Percentiles rank a stretch among this genome's conserved stretches.
These are phyloP conservation scores for Ramphastos sulfuratus DNA, from an alignment of 2,113 vertebrate species.

Conservation along the genomic window DNA sequence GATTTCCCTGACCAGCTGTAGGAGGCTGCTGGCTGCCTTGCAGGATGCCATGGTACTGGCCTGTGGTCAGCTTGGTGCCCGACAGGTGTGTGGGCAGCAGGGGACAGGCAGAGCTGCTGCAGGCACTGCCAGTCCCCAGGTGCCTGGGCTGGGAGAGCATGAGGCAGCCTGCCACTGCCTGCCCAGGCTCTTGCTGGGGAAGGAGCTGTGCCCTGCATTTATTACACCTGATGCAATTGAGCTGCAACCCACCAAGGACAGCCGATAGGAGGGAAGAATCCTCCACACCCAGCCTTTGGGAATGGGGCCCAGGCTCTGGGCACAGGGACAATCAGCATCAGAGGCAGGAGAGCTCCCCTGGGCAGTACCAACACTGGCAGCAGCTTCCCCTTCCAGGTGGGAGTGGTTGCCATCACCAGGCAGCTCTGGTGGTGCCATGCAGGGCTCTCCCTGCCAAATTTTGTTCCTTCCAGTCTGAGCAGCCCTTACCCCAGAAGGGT, in stretches of 20 bases:
- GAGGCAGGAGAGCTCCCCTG: neutral
- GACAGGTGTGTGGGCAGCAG: neutral
- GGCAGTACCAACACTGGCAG: neutral
- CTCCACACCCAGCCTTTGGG: accelerated
- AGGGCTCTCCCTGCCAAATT: neutral
- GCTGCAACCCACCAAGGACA: neutral
- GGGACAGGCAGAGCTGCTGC: neutral
- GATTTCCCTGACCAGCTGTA: no score
- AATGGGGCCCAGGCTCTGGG: accelerated
- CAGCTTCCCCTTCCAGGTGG: neutral
- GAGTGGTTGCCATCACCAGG: neutral
- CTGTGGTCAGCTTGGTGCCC: neutral
- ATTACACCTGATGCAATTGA: neutral
- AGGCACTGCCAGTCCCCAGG: accelerated
- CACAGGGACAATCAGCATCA: accelerated
- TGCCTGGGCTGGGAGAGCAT: accelerated
- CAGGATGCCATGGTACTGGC: accelerated
- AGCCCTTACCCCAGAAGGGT: no score
- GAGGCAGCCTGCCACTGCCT: neutral
- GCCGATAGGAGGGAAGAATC: accelerated
- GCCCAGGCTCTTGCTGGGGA: accelerated
- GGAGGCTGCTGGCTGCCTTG: neutral
- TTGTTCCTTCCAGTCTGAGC: neutral
- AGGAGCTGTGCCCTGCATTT: neutral
- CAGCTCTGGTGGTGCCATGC: accelerated